Percentiles rank a stretch among this genome's conserved stretches.
Conservation (phyloP, 2,888 invertebrate genomes). For the Tethea ocularis region DNA sequence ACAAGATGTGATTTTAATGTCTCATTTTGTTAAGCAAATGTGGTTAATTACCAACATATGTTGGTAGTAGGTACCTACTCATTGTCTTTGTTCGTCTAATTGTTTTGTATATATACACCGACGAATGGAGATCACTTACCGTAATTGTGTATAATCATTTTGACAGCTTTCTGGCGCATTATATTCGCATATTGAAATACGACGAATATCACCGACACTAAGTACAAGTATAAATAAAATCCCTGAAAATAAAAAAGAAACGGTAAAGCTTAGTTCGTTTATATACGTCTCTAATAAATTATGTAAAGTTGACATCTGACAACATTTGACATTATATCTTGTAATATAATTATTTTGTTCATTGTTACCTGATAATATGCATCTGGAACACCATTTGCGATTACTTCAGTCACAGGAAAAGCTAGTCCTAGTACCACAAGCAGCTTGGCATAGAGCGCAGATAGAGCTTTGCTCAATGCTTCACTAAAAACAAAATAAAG, state of each 20-base stretch:
- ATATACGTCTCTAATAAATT: background rate
- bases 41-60: constrained; percentile 65
- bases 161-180: constrained; percentile 86
- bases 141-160: constrained; percentile 82
- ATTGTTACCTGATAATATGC: constrained; percentile 87
- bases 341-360: no score
- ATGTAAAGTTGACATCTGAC: background rate
- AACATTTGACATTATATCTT: no score
- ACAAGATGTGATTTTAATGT: constrained; percentile 82
- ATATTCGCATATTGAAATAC: constrained; percentile 88
- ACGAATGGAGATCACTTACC: constrained; percentile 53
- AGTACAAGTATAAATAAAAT: constrained; percentile 92
- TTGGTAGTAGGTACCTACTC: constrained; percentile 26
- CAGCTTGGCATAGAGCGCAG: constrained; percentile 93
- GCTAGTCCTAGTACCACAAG: constrained; percentile 93
- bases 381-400: constrained; percentile 89
- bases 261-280: background rate
- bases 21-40: constrained; percentile 81
- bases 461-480: constrained; percentile 88
- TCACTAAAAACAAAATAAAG: constrained; percentile 78
- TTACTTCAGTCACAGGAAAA: constrained; percentile 94
- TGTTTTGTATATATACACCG: constrained; percentile 29
- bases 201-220: constrained; percentile 90
- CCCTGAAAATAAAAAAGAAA: constrained; percentile 80
- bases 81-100: constrained; percentile 30